Percentiles rank a stretch among this genome's conserved stretches.
phyloP scores from a whole-genome alignment of 2,113 vertebrate species.

The Phrynosoma platyrhinos region DNA sequence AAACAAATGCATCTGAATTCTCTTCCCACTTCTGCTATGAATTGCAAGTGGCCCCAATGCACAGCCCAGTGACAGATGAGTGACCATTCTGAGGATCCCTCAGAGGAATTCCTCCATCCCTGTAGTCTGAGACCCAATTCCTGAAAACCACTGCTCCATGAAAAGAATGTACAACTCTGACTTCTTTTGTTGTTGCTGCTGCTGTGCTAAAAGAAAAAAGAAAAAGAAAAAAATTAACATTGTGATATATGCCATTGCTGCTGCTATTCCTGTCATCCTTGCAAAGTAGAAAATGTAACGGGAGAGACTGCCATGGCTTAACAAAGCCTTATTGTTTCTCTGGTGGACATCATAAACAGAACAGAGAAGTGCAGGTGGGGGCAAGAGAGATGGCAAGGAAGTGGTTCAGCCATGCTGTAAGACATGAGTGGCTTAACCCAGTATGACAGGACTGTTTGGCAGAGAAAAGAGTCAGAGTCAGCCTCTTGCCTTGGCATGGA shows the following conservation, averaged over 20 bases:
- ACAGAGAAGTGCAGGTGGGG: background rate
- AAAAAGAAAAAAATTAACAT: no score
- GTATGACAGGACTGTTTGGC: constrained; percentile 60
- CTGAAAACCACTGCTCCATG: background rate
- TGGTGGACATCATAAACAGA: background rate
- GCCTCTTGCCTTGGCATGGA: fast-evolving
- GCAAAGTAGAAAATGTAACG: background rate
- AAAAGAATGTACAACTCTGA: background rate
- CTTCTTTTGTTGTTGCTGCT: background rate
- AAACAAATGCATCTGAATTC: background rate
- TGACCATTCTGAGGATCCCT: constrained; percentile 1
- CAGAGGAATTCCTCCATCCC: background rate
- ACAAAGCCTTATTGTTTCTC: background rate
- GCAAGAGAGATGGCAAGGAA: fast-evolving
- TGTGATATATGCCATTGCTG: background rate
- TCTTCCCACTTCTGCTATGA: background rate
- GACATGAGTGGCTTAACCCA: constrained; percentile 41
- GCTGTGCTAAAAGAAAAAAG: background rate
- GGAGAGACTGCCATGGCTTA: background rate
- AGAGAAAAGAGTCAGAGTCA: constrained; percentile 47
- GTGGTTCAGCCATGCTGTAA: background rate
- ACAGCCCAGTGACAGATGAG: constrained; percentile 1
- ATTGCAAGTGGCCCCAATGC: background rate
- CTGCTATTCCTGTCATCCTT: background rate
- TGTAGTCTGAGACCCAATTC: background rate